These are phyloP conservation scores for Myotis vivesi DNA, from an alignment of 2,797 vertebrate species.

Conservation along the genomic window DNA sequence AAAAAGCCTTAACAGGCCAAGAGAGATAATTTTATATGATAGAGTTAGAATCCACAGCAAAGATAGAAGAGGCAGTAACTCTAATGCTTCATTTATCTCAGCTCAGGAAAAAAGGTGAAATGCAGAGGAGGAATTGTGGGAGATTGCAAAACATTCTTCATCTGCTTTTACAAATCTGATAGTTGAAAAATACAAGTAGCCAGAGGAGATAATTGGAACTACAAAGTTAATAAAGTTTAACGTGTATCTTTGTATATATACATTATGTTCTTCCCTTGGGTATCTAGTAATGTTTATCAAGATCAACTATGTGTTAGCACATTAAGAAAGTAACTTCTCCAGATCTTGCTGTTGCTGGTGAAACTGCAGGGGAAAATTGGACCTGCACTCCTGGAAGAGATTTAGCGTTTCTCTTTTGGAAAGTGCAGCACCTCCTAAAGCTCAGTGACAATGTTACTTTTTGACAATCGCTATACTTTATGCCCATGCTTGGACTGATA, in stretches of 20 bases:
- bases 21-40: not conserved
- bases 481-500: too few relatives aligned
- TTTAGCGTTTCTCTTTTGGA: too few relatives aligned
- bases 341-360: too few relatives aligned
- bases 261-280: not conserved
- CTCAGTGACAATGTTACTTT: too few relatives aligned
- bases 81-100: not conserved
- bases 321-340: not conserved
- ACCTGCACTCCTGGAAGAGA: too few relatives aligned
- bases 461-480: too few relatives aligned
- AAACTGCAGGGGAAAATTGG: too few relatives aligned
- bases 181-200: not conserved
- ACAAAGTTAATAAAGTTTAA: not conserved
- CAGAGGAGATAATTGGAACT: not conserved
- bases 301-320: not conserved
- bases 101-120: not conserved
- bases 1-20: not conserved
- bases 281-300: not conserved
- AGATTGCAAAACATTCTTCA: not conserved
- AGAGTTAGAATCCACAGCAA: not conserved
- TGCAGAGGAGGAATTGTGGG: not conserved
- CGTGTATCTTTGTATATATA: not conserved
- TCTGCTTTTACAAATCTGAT: not conserved
- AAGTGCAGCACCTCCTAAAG: too few relatives aligned
- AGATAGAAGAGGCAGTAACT: not conserved